Evolutionary conservation across 2,797 vertebrate genomes (phyloP).

Genomic region (Cuculus canorus): DNA sequence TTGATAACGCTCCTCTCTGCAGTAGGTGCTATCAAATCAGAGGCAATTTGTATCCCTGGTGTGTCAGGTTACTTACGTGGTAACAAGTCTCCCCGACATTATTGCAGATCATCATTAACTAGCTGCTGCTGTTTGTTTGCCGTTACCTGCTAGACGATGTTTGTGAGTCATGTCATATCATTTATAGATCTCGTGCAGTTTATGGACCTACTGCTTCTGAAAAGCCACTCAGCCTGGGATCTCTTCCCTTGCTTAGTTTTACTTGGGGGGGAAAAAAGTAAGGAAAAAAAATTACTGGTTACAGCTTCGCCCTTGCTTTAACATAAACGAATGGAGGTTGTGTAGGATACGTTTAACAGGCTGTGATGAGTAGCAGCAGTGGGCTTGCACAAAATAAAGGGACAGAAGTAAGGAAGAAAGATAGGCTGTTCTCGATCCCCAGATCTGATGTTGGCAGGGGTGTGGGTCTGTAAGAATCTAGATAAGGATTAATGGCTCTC

Average conservation of each 20-base stretch:
- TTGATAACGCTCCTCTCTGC: slow-evolving; percentile 43
- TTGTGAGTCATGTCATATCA: background rate
- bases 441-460: background rate
- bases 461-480: slow-evolving; percentile 20
- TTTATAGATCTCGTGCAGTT: background rate
- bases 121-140: slow-evolving; percentile 41
- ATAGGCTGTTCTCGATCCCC: background rate
- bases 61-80: slow-evolving; percentile 47
- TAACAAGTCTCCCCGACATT: slow-evolving; percentile 41
- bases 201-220: background rate
- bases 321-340: background rate
- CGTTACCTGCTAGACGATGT: background rate
- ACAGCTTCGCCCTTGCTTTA: background rate
- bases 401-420: slow-evolving; percentile 23
- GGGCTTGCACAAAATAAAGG: background rate
- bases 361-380: background rate
- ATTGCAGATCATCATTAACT: slow-evolving; percentile 52
- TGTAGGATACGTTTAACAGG: rapidly evolving
- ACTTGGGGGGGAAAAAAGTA: background rate
- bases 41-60: slow-evolving; percentile 41
- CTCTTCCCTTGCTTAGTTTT: background rate
- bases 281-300: too few relatives aligned
- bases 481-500: slow-evolving; percentile 50
- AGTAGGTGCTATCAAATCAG: slow-evolving; percentile 45
- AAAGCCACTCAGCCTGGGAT: background rate